A percentile compares a stretch with the other conserved stretches of the same genome.
Evolutionary conservation across 1,140 invertebrate species (phyloP).

Genomic region (Pinna nobilis): DNA sequence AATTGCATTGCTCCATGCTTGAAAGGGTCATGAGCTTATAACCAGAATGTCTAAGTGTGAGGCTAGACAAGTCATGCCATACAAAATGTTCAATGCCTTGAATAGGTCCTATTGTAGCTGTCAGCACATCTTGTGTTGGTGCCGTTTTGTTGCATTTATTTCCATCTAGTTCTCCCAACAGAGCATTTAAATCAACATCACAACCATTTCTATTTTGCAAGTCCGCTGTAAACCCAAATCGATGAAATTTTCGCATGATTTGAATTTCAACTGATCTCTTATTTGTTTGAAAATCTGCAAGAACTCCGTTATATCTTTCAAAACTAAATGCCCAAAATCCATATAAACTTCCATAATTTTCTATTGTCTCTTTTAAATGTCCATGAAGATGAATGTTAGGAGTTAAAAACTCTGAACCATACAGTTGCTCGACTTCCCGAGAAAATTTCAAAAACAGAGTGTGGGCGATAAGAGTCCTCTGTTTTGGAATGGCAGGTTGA

Average conservation of each 20-base stretch:
- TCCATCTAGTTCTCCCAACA: not conserved
- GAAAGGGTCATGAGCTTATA: not conserved
- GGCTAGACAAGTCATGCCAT: not conserved
- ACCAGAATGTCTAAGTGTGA: not conserved
- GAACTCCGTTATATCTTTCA: slow-evolving; percentile 36
- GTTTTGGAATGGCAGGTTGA: slow-evolving; percentile 3
- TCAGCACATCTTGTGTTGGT: not conserved
- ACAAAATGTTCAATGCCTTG: not conserved
- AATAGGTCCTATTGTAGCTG: not conserved
- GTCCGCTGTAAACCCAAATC: not conserved
- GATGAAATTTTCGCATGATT: slow-evolving; percentile 29
- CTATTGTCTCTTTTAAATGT: slow-evolving; percentile 32
- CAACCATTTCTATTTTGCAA: not conserved
- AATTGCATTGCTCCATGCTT: not conserved
- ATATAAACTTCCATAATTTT: slow-evolving; percentile 44
- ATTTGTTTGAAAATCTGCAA: slow-evolving; percentile 33
- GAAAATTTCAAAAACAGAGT: slow-evolving; percentile 30
- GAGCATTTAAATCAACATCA: not conserved
- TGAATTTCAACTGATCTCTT: slow-evolving; percentile 34
- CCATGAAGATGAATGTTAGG: slow-evolving; percentile 48
- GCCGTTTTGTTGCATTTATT: not conserved
- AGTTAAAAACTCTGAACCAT: slow-evolving; percentile 18
- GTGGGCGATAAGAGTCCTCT: slow-evolving; percentile 8
- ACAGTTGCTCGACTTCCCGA: slow-evolving; percentile 29
- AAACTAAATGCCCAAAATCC: slow-evolving; percentile 46